Base-by-base conservation (phyloP, 2,888 invertebrate genomes). In the Dolichomitus sp. region DNA sequence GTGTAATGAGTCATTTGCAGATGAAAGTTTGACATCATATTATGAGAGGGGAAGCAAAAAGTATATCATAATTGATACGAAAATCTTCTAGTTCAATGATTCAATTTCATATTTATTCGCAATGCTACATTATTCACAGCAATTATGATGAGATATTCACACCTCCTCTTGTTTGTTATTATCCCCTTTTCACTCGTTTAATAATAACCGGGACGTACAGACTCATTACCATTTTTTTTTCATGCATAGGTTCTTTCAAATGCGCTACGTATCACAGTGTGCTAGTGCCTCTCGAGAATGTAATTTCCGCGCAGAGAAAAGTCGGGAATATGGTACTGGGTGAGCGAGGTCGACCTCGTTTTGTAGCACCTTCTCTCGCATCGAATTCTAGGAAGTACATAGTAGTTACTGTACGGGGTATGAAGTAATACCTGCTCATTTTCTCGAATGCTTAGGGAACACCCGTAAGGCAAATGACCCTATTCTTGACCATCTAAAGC, bases 221-320 rank as follows among this genome's bases (percentile, higher is more conserved):
- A 66, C 27, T n/a, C 50, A 66, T 66, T 66, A 50, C 33, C 30
- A 50, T 50, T 50, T 68, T 33, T n/a, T 68, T 68, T 68, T 11
- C 50, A 11, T 14, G 30, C 57, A 27, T 12, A 27, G 54, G 37
- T 50, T 19, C 37, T 68, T 37, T 52, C 50, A 33, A 33, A 50
- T 68, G 50, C 50, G 6, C 37, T 23, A 23, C 27, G 40, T n/a
- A 40, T 40, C 23, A 69, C 23, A 9, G 37, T 14, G 23, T 19
- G 7, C 23, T 27, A 27, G 66, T 4, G 2, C 40, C 69, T 7
- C 52, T 69, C 27, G 19, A 54, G 69, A 54, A 69, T 69, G 40
- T 54, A 69, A 69, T 54, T 54, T 69, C 52, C 52, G 54, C 37
- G 40, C 4, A 40, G 27, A 33, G 54, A 30, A 69, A 54, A 52